A percentile compares a stretch with the other conserved stretches of the same genome.
Conservation (phyloP, 2,797 vertebrate species). For the Ctenopoma multispine region DNA sequence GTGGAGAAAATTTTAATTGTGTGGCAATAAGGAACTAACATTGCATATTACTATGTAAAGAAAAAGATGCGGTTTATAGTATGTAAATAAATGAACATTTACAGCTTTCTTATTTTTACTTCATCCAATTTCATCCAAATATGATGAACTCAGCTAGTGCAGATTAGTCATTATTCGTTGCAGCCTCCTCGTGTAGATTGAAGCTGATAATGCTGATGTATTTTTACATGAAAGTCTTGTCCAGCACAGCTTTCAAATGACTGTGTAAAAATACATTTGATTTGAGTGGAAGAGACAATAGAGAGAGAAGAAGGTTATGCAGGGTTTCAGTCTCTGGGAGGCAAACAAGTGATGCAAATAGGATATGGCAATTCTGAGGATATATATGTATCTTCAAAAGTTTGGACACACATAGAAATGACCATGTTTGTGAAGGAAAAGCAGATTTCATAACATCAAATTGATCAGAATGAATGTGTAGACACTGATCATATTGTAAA, state of each 20-base stretch:
- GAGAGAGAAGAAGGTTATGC: slow-evolving; percentile 23
- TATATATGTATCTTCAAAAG: no score
- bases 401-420: no score
- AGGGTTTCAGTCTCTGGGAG: slow-evolving; percentile 43
- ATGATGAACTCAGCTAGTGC: not conserved
- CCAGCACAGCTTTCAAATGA: slow-evolving; percentile 18
- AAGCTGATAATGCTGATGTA: slow-evolving; percentile 19
- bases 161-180: not conserved
- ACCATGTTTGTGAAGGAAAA: no score
- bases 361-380: slow-evolving; percentile 18
- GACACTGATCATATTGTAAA: no score
- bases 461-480: no score
- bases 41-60: no score
- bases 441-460: no score
- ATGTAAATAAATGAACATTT: no score
- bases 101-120: no score
- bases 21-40: no score
- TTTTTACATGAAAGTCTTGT: slow-evolving; percentile 29
- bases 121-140: not conserved
- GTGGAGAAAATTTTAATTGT: no score
- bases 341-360: slow-evolving; percentile 41
- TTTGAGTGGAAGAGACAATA: slow-evolving; percentile 28
- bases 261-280: slow-evolving; percentile 16
- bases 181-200: slow-evolving; percentile 21
- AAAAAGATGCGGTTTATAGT: no score